phyloP scores from a whole-genome alignment of 2,113 vertebrate species.

The Phalacrocorax brasilianus region DNA sequence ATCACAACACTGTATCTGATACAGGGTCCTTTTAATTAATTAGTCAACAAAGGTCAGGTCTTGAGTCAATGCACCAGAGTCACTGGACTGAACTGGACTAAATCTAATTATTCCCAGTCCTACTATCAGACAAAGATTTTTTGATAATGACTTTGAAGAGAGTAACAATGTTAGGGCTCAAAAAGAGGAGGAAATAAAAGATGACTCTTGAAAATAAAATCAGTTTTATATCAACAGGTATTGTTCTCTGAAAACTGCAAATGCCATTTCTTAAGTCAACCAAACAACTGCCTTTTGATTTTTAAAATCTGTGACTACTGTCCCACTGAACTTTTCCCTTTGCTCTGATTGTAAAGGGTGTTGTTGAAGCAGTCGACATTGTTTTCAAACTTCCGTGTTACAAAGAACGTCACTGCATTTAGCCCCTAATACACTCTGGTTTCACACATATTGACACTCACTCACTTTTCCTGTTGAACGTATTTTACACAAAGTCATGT shows the following conservation, averaged over 20 bases:
- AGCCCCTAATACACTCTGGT: neutral
- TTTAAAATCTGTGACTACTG: neutral
- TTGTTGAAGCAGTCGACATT: neutral
- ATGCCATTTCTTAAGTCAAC: neutral
- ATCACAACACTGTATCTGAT: constrained; percentile 28
- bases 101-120: constrained; percentile 35
- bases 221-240: neutral
- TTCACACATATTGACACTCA: neutral
- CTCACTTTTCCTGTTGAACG: neutral
- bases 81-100: neutral
- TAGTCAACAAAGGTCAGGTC: constrained; percentile 28
- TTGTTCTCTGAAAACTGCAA: neutral
- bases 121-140: constrained; percentile 30
- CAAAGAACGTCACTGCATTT: neutral
- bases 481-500: neutral
- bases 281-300: neutral
- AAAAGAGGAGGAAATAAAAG: neutral
- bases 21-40: constrained; percentile 30
- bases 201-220: neutral
- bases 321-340: neutral
- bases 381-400: neutral
- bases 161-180: neutral
- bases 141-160: constrained; percentile 4
- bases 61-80: neutral
- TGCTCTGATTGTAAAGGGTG: neutral